Evolutionary conservation across 2,113 vertebrate genomes (phyloP), one percentile per base, ranked within the genome.

Genomic region (Aplodontia rufa): DNA sequence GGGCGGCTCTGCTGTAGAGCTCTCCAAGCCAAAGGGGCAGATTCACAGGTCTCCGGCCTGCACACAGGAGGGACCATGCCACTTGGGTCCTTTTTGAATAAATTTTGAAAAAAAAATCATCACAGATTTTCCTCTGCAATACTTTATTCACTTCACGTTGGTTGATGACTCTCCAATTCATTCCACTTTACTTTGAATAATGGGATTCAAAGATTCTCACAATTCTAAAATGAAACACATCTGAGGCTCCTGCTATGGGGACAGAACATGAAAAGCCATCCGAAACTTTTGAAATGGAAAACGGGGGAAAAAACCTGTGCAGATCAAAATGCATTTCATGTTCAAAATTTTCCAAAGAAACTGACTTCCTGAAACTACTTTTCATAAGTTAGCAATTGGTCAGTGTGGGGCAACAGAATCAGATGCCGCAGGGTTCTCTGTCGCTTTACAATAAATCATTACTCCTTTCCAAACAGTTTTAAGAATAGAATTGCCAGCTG

Each of bases 111-210:
- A 42, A 76, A 81, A 91, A 84, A 71, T 66, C 62, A 93, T 96
- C 80, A 68, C 51, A 94, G 55, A 28, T 87, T 96, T 97, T 86
- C 88, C 90, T 97, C 92, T 91, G 58, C 92, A 97, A 97, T 71
- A 37, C 64, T 53, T 90, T 96, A 84, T 96, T 91, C 53, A 79
- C 47, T 95, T 97, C 79, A 84, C 96, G 83, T 93, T 95, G 74
- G 87, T 91, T 96, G 91, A 94, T 96, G 94, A 95, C 53, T 96
- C 90, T 94, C 90, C 95, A 95, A 86, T 96, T 95, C 96, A 96
- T 95, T 93, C 87, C 87, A 72, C 97, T 98, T 97, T 97, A 93
- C 96, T 97, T 97, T 96, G 92, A 97, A 97, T 97, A 95, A 97
- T 97, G 47, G 95, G 78, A 96, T 97, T 97, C 90, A 97, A 96